Evolutionary conservation across 1,140 invertebrate genomes (phyloP).

Genomic region (Rhyacophila brunnea): DNA sequence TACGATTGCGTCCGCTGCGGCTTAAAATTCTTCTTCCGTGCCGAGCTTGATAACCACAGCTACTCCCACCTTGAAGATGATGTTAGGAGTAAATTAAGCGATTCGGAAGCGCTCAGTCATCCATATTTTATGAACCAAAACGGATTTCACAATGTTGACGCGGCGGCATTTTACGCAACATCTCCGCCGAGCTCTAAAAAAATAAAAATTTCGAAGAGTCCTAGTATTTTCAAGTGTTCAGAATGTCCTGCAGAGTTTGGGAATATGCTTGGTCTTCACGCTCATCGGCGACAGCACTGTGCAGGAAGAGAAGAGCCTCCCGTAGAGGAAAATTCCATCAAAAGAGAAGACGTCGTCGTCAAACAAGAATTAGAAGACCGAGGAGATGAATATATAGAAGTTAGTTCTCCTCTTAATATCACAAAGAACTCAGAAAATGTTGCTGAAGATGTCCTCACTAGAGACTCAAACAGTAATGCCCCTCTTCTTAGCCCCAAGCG

Average conservation of each 20-base stretch:
- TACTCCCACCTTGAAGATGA: slow-evolving; percentile 57
- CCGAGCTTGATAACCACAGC: slow-evolving; percentile 86
- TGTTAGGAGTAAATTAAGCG: slow-evolving; percentile 26
- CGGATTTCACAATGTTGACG: slow-evolving; percentile 28
- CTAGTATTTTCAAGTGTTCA: slow-evolving; percentile 21
- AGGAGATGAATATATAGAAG: slow-evolving; percentile 33
- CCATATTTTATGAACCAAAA: slow-evolving; percentile 30
- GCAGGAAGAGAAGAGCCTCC: slow-evolving; percentile 3
- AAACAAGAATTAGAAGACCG: slow-evolving; percentile 33
- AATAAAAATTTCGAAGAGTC: slow-evolving; percentile 29
- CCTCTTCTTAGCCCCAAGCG: slow-evolving; percentile 29
- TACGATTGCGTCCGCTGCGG: slow-evolving; percentile 83
- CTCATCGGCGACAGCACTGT: slow-evolving; percentile 17
- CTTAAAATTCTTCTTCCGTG: slow-evolving; percentile 87
- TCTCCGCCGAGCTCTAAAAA: slow-evolving; percentile 25
- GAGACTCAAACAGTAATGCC: slow-evolving; percentile 17
- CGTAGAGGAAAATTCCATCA: slow-evolving; percentile 8
- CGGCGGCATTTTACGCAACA: slow-evolving; percentile 24
- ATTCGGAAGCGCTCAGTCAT: slow-evolving; percentile 20
- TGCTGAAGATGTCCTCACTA: slow-evolving; percentile 7
- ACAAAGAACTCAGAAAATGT: background rate
- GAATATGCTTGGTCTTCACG: slow-evolving; percentile 18
- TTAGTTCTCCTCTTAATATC: slow-evolving; percentile 26
- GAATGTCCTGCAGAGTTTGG: slow-evolving; percentile 25
- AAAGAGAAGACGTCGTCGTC: slow-evolving; percentile 19